Evolutionary conservation across 2,888 invertebrate genomes (phyloP).

Genomic region (Stomorhina lunata): DNA sequence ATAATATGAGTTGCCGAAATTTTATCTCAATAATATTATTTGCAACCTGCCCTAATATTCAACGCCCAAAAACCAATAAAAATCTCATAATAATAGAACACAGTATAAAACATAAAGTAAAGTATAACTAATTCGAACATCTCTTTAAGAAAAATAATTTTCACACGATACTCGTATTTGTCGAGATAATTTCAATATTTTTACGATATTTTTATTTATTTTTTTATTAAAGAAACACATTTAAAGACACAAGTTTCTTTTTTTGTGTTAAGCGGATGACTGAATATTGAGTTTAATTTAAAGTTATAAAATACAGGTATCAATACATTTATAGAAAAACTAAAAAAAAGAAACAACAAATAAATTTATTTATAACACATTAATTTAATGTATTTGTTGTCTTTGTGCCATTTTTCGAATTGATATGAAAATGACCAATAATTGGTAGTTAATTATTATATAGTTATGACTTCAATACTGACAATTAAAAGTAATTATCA

Average conservation of each 20-base stretch:
- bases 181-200: constrained; percentile 2
- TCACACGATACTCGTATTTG: constrained; percentile 27
- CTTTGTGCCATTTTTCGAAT: constrained; percentile 66
- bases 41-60: too few species aligned
- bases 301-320: background rate
- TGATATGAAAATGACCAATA: constrained; percentile 70
- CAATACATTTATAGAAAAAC: background rate
- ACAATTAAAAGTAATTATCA: constrained; percentile 78
- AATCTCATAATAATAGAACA: too few species aligned
- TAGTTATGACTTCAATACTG: constrained; percentile 76
- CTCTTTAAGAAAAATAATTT: background rate
- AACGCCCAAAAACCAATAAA: background rate
- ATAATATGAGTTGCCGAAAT: too few species aligned
- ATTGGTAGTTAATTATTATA: constrained; percentile 77
- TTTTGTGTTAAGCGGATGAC: background rate
- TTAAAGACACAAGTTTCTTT: background rate
- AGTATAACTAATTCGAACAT: background rate
- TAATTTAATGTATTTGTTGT: background rate
- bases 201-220: too few species aligned
- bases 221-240: background rate
- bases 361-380: background rate
- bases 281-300: constrained; percentile 34
- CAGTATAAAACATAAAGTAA: background rate
- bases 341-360: too few species aligned
- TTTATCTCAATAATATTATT: too few species aligned